Conservation (phyloP, 1,140 invertebrate species). For the Nilaparvata lugens region DNA sequence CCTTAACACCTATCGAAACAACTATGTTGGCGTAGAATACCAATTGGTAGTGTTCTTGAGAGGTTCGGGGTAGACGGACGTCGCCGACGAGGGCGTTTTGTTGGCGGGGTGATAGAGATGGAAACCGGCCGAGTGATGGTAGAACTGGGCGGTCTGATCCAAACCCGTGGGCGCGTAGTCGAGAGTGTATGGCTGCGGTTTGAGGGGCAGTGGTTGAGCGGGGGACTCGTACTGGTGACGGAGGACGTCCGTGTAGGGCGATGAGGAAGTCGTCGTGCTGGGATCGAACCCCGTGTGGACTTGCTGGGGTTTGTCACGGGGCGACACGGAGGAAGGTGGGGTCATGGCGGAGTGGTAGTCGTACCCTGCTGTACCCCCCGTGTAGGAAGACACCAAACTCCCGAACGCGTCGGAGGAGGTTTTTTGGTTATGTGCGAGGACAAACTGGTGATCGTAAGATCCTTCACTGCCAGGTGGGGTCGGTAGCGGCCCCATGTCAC, state of each 20-base stretch:
- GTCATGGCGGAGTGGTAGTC: conserved; percentile 90
- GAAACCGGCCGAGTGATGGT: conserved; percentile 65
- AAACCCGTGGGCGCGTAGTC: conserved; percentile 44
- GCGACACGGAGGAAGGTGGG: conserved; percentile 88
- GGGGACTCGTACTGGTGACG: conserved; percentile 48
- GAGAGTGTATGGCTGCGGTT: conserved; percentile 78
- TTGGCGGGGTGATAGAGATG: conserved; percentile 77
- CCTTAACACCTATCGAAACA: conserved; percentile 15
- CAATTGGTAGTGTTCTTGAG: conserved; percentile 51
- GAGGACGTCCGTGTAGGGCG: conserved; percentile 40
- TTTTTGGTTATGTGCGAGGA: conserved; percentile 49
- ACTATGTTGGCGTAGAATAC: conserved; percentile 69
- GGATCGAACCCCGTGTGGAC: conserved; percentile 36
- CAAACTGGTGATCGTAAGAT: conserved; percentile 58
- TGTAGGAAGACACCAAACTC: conserved; percentile 48
- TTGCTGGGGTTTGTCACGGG: conserved; percentile 72
- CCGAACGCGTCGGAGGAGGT: conserved; percentile 41
- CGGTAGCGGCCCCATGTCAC: conserved; percentile 58
- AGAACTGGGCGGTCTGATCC: conserved; percentile 71
- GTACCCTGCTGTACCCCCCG: conserved; percentile 51
- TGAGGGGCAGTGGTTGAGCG: conserved; percentile 70
- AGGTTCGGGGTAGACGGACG: conserved; percentile 37
- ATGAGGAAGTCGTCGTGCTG: conserved; percentile 36
- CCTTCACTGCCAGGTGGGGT: conserved; percentile 75
- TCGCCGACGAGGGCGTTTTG: conserved; percentile 46